Evolutionary conservation across 2,797 vertebrate species (phyloP), one percentile per base, ranked within the genome.

Genomic region (Clarias fuscus): DNA sequence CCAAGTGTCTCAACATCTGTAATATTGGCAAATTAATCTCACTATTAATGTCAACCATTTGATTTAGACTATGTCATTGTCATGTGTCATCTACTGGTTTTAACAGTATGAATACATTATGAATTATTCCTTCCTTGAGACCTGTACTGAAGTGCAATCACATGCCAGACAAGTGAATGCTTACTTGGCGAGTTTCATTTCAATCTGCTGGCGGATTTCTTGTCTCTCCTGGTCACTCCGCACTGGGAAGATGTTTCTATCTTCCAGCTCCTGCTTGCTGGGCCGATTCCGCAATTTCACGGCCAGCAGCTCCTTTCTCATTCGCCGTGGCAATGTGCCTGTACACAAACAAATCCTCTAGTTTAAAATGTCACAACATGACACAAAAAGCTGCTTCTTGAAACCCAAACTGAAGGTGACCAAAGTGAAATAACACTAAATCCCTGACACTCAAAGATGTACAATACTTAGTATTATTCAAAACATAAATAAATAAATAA

Each of bases 131-230:
- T 67, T 67, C 4, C 40, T 15, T 61, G 20, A 62, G 11, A 62
- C 20, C 11, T 79, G 13, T 40, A 68, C 8, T 67, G 40, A 68
- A 30, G 53, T 22, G n/a, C 40, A 68, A 53, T 67, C n/a, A 18
- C 4, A 1, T 22, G 22, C 37, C 7, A 20, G 5, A 68, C n/a
- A 30, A 82, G 4, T 67, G 81, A 30, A 85, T 83, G 71, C 97
- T 97, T 95, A 99, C 98, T 98, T 99, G 88, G 98, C 97, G n/a
- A 99, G 97, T 92, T 98, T 99, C 97, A 98, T 97, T 92, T 99
- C 98, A 22, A 99, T 99, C 94, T 99, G 98, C 94, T 98, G 97
- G 84, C 98, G 96, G 89, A 98, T 98, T 88, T 98, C 97, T 95
- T 98, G 98, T 27, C 98, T 93, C 91, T 99, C 98, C 90, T 98